Percentiles rank a stretch among this genome's conserved stretches.
These are phyloP conservation scores for Pseudoips prasinana DNA, from an alignment of 2,888 invertebrate genomes.

Conservation along the genomic window DNA sequence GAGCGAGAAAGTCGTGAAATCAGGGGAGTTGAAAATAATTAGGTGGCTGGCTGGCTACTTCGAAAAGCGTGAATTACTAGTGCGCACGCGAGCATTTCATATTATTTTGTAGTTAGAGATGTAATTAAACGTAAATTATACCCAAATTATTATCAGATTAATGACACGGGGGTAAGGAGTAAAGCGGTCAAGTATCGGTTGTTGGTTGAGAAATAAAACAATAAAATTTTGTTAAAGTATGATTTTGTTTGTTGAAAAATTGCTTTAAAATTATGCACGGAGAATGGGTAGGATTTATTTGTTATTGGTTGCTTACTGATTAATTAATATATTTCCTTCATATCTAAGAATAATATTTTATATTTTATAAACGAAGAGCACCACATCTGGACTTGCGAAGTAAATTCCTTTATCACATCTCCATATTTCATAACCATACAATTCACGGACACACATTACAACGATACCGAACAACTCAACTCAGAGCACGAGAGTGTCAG, in stretches of 20 bases:
- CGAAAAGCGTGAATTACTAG: conserved; percentile 60
- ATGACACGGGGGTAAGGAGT: conserved; percentile 31
- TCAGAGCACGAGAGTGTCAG: too few relatives aligned
- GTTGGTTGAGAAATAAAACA: conserved; percentile 10
- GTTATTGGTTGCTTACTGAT: too few relatives aligned
- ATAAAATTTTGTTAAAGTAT: conserved; percentile 8
- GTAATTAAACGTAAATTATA: conserved; percentile 67
- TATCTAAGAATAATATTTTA: too few relatives aligned
- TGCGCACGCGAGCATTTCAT: conserved; percentile 68
- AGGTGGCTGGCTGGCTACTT: conserved; percentile 44
- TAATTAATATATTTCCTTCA: too few relatives aligned
- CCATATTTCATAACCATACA: too few relatives aligned
- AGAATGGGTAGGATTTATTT: too few relatives aligned
- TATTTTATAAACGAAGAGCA: too few relatives aligned
- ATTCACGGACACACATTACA: too few relatives aligned
- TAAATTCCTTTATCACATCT: too few relatives aligned
- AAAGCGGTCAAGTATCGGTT: conserved; percentile 3
- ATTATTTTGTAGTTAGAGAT: conserved; percentile 72
- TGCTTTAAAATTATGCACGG: background rate
- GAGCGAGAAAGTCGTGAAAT: conserved; percentile 56
- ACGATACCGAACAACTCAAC: too few relatives aligned
- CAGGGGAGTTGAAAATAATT: conserved; percentile 62
- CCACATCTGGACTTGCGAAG: too few relatives aligned
- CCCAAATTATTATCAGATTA: conserved; percentile 53
- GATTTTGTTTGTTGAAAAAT: background rate